A percentile compares a stretch with the other conserved stretches of the same genome.
Evolutionary conservation across 2,113 vertebrate species (phyloP).

Genomic region (Tragelaphus buxtoni): DNA sequence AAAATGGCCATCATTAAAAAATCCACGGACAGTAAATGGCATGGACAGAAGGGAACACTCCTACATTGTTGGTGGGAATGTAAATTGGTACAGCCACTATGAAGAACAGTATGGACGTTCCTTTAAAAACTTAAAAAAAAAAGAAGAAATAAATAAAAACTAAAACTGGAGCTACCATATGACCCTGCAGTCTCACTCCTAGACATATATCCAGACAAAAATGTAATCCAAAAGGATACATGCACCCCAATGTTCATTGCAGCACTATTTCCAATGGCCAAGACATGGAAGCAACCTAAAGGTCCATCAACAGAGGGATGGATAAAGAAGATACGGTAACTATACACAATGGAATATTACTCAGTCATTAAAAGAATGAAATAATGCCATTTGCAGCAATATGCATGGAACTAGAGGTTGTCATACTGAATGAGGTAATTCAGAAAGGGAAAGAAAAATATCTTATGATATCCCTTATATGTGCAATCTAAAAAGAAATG

Average conservation of each 20-base stretch:
- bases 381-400: not conserved
- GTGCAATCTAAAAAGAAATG: not conserved
- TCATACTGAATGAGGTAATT: not conserved
- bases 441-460: not conserved
- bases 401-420: not conserved
- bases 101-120: not conserved
- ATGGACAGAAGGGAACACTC: not conserved
- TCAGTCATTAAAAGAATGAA: not conserved
- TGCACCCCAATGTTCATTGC: fast-evolving
- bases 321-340: not conserved
- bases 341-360: not conserved
- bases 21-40: not conserved
- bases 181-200: not conserved
- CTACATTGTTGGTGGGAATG: not conserved
- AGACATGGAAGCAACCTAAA: not conserved
- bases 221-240: not conserved
- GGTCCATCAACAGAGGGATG: not conserved
- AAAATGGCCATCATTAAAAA: not conserved
- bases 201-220: not conserved
- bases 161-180: not conserved
- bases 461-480: not conserved
- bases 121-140: not conserved
- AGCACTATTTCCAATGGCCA: not conserved
- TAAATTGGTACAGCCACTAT: not conserved
- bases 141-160: not conserved